These are phyloP conservation scores for Myotis myotis DNA, from an alignment of 2,797 vertebrate species.

Conservation along the genomic window DNA sequence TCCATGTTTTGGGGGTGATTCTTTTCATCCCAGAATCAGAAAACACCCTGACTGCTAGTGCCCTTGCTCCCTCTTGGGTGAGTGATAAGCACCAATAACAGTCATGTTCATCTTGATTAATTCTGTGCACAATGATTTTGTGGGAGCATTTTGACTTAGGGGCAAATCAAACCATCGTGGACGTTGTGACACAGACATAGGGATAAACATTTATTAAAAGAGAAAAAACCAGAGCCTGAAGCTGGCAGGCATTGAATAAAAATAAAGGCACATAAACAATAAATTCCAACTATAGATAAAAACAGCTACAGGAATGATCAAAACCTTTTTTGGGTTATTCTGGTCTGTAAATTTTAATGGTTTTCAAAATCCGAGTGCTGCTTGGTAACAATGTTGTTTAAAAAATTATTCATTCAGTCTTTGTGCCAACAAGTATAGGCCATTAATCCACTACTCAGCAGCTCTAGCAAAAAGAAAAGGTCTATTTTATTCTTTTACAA, in stretches of 20 bases:
- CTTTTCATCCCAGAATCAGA: constrained; percentile 38
- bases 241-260: neutral
- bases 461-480: neutral
- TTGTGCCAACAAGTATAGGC: neutral
- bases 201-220: constrained; percentile 48
- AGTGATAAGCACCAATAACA: constrained; percentile 4
- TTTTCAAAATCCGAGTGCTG: constrained; percentile 18
- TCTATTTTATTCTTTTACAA: constrained; percentile 42
- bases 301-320: neutral
- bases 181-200: neutral
- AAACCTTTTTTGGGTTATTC: constrained; percentile 20
- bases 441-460: neutral
- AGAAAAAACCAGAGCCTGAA: neutral
- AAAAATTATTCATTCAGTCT: neutral
- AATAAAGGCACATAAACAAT: neutral
- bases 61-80: constrained; percentile 21
- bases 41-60: neutral
- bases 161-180: constrained; percentile 45
- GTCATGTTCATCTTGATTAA: constrained; percentile 70
- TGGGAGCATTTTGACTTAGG: constrained; percentile 62
- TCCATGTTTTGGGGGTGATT: neutral
- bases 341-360: constrained; percentile 13
- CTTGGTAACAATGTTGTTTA: constrained; percentile 25
- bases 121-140: constrained; percentile 52
- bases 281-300: constrained; percentile 10